These are phyloP conservation scores for Pseudopleuronectes americanus DNA, from an alignment of 2,797 vertebrate genomes.

Conservation along the genomic window DNA sequence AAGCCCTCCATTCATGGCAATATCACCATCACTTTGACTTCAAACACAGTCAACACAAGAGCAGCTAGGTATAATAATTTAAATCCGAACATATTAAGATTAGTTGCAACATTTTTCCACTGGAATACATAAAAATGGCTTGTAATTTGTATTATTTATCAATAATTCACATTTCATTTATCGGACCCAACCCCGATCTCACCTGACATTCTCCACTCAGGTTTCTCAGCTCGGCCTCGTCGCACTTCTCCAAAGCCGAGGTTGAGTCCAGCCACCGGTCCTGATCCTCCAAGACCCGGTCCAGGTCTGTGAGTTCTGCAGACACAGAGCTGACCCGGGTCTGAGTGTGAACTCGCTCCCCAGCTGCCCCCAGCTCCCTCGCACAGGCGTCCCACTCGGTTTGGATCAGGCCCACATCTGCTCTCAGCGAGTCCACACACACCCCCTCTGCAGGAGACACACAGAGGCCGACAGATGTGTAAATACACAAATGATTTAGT, in stretches of 20 bases:
- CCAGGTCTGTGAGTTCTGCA: slow-evolving; percentile 83
- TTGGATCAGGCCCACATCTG: slow-evolving; percentile 81
- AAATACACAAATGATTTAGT: neutral
- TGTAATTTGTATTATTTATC: too few relatives aligned
- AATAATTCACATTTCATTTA: too few relatives aligned
- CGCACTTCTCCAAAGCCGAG: slow-evolving; percentile 25
- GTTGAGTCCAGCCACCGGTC: slow-evolving; percentile 84
- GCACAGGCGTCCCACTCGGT: slow-evolving; percentile 84
- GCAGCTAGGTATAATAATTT: too few relatives aligned
- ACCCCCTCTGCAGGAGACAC: slow-evolving; percentile 65
- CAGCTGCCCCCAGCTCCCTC: slow-evolving; percentile 82
- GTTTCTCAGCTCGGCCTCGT: slow-evolving; percentile 65
- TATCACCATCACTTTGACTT: too few relatives aligned
- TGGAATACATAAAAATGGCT: too few relatives aligned
- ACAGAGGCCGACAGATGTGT: neutral
- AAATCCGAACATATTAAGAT: too few relatives aligned
- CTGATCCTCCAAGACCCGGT: slow-evolving; percentile 80
- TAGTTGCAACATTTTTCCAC: too few relatives aligned
- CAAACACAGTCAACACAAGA: too few relatives aligned
- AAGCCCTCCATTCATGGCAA: too few relatives aligned
- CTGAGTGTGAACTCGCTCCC: slow-evolving; percentile 82
- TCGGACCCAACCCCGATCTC: too few relatives aligned
- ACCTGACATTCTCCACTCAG: slow-evolving; percentile 87
- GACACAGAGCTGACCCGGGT: slow-evolving; percentile 82
- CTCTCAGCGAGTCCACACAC: slow-evolving; percentile 57